These are phyloP conservation scores for Neotoxoptera formosana DNA, from an alignment of 1,140 invertebrate genomes.

Conservation along the genomic window DNA sequence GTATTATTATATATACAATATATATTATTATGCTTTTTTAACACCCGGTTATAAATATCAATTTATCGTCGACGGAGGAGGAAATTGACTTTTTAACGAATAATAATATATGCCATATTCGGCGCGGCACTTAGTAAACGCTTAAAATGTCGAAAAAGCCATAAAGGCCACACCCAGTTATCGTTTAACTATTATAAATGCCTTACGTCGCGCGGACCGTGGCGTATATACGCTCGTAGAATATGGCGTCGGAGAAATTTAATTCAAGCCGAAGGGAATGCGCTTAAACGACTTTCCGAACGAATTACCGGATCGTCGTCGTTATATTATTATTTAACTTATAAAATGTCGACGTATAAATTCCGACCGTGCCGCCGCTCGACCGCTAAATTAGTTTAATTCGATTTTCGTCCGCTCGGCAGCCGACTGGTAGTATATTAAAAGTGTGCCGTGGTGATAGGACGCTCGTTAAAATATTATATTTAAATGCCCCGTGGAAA, in stretches of 20 bases:
- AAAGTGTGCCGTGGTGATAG: not conserved
- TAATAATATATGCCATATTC: not conserved
- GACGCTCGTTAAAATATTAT: not conserved
- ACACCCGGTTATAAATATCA: slow-evolving; percentile 10
- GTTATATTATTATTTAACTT: slow-evolving; percentile 15
- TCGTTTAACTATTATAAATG: slow-evolving; percentile 30
- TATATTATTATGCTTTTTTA: slow-evolving; percentile 4
- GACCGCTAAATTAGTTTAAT: slow-evolving; percentile 2
- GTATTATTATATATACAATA: no score
- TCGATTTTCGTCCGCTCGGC: not conserved
- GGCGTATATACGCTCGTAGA: no score
- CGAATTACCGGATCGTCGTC: not conserved
- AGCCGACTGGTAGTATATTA: not conserved
- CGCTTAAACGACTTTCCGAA: not conserved
- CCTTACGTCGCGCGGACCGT: not conserved
- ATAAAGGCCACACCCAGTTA: slow-evolving; percentile 25
- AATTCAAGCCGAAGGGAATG: not conserved
- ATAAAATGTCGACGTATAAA: not conserved
- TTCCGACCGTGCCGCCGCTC: not conserved
- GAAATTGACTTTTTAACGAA: not conserved
- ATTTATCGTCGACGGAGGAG: slow-evolving; percentile 3
- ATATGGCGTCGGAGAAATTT: not conserved
- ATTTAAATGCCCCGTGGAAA: not conserved
- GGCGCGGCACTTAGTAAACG: not conserved
- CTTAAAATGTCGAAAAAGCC: slow-evolving; percentile 25